A percentile compares a stretch with the other conserved stretches of the same genome.
phyloP scores from a whole-genome alignment of 2,113 vertebrate genomes.

The Leiothrix lutea region DNA sequence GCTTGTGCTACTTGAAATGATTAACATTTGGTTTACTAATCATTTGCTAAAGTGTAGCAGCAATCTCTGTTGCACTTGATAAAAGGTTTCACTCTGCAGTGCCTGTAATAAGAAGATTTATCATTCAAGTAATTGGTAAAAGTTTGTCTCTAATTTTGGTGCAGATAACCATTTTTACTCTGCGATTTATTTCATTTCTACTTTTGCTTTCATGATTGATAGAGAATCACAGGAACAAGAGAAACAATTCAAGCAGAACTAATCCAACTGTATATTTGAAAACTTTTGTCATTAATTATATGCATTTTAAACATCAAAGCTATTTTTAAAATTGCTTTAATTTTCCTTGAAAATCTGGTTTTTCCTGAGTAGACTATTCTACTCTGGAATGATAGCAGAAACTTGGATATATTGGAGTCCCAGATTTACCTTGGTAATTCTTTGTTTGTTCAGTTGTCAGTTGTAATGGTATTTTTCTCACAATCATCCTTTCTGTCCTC shows the following conservation, averaged over 20 bases:
- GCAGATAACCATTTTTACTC: not conserved
- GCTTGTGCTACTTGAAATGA: not conserved
- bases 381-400: not conserved
- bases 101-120: not conserved
- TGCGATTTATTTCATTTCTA: not conserved
- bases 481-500: not conserved
- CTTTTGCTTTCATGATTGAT: not conserved
- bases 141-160: not conserved
- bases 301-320: slow-evolving; percentile 8
- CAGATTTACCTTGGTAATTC: slow-evolving; percentile 8
- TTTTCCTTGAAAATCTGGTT: slow-evolving; percentile 16
- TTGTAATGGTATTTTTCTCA: not conserved
- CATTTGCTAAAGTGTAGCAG: not conserved
- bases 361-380: not conserved
- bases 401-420: not conserved
- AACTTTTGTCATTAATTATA: not conserved
- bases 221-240: not conserved
- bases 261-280: not conserved
- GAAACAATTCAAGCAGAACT: slow-evolving; percentile 10
- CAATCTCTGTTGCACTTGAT: not conserved
- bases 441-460: slow-evolving; percentile 32
- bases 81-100: not conserved
- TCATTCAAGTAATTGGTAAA: not conserved
- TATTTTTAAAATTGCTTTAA: not conserved
- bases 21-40: not conserved